Conservation (phyloP, 2,797 vertebrate genomes). For the Halcyon leucocephala region DNA sequence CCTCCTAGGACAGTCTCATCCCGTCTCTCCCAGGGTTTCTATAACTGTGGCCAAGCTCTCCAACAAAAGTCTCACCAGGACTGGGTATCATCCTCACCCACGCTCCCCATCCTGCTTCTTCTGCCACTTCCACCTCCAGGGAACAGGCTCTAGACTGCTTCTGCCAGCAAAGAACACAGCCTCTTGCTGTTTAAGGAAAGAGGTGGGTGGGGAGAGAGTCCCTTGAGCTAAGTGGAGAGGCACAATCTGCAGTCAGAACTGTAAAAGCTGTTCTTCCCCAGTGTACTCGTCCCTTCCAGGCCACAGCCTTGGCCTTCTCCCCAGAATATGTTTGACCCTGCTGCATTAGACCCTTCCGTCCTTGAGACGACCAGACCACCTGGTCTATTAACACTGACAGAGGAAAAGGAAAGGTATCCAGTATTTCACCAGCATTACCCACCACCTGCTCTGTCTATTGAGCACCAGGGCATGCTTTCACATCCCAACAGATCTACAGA, state of each 20-base stretch:
- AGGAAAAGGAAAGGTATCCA: not conserved
- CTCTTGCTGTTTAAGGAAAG: slow-evolving; percentile 43
- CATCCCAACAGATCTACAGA: not conserved
- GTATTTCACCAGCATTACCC: not conserved
- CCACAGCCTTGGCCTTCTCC: not conserved
- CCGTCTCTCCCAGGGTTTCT: not conserved
- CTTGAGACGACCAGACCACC: not conserved
- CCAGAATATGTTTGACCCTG: not conserved
- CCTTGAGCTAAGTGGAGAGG: not conserved
- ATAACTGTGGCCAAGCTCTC: not conserved
- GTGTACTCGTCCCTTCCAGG: not conserved
- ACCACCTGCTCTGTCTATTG: not conserved
- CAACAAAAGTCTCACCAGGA: not conserved
- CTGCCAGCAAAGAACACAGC: not conserved
- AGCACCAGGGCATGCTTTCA: not conserved
- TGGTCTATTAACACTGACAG: not conserved
- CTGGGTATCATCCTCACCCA: slow-evolving; percentile 3
- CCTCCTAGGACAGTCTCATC: not conserved
- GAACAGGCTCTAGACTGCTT: slow-evolving; percentile 45
- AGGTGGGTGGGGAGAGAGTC: slow-evolving; percentile 34
- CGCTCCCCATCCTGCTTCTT: not conserved
- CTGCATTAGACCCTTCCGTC: not conserved
- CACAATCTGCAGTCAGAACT: not conserved
- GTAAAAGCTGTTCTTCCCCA: not conserved
- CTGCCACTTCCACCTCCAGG: slow-evolving; percentile 41